Conservation (phyloP, 2,888 invertebrate species). For the Oithona nana region DNA sequence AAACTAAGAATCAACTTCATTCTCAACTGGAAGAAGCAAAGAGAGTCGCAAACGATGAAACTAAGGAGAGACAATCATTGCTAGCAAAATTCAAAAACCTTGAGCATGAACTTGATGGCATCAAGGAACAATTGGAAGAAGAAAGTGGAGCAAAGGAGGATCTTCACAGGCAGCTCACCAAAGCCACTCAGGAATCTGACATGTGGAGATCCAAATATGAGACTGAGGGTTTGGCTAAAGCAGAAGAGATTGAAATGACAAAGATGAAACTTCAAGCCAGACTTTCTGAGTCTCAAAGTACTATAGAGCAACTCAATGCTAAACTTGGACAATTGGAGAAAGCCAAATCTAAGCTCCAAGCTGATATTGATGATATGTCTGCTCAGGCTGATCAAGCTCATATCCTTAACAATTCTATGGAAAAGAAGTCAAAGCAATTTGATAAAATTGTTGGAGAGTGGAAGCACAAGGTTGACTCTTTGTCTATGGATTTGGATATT, state of each 20-base stretch:
- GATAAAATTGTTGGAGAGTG: constrained; percentile 99
- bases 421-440: constrained; percentile 99
- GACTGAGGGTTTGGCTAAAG: constrained; percentile 68
- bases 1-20: constrained; percentile 38
- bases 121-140: constrained; percentile 97
- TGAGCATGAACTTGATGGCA: constrained; percentile 38
- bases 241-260: constrained; percentile 83
- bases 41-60: constrained; percentile 56
- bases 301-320: constrained; percentile 50
- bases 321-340: constrained; percentile 93
- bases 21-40: constrained; percentile 65
- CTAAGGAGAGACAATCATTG: constrained; percentile 33
- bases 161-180: constrained; percentile 92
- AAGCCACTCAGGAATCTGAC: constrained; percentile 90
- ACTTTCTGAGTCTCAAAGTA: constrained; percentile 34
- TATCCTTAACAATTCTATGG: constrained; percentile 82
- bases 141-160: constrained; percentile 98
- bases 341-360: constrained; percentile 87
- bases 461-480: constrained; percentile 95
- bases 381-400: constrained; percentile 95
- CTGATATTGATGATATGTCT: constrained; percentile 93
- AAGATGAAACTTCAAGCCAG: constrained; percentile 31
- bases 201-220: constrained; percentile 97
- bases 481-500: constrained; percentile 90
- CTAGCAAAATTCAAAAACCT: constrained; percentile 34